Evolutionary conservation across 2,797 vertebrate species (phyloP).

Genomic region (Vireo griseus): DNA sequence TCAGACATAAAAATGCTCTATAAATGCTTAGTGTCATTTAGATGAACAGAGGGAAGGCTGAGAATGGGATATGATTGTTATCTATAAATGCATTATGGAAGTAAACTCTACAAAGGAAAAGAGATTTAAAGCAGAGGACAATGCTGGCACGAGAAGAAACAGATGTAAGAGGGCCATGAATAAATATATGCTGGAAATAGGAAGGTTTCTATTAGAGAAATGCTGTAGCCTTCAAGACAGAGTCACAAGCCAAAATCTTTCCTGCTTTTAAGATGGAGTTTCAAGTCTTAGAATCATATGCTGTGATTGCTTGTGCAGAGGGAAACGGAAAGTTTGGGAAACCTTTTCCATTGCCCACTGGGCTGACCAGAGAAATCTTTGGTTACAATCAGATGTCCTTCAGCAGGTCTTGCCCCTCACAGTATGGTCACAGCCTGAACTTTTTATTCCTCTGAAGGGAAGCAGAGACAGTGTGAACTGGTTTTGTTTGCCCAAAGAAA

Average conservation of each 20-base stretch:
- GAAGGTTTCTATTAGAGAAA: not conserved
- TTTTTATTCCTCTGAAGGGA: not conserved
- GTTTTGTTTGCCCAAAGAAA: not conserved
- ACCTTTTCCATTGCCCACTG: not conserved
- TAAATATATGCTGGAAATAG: not conserved
- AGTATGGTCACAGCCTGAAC: not conserved
- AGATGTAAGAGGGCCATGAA: not conserved
- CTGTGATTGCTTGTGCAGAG: not conserved
- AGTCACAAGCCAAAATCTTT: not conserved
- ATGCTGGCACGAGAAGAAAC: not conserved
- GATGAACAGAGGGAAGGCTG: not conserved
- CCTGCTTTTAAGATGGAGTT: not conserved
- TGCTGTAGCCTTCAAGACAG: not conserved
- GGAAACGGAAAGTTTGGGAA: not conserved
- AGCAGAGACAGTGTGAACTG: not conserved
- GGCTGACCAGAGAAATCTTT: not conserved
- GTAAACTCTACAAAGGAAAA: constrained; percentile 9
- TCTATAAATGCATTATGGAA: constrained; percentile 4
- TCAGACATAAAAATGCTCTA: not conserved
- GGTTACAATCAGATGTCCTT: not conserved
- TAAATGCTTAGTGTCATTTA: constrained; percentile 6
- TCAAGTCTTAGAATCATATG: not conserved
- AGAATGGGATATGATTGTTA: constrained; percentile 9
- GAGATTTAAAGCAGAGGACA: not conserved
- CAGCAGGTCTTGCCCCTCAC: not conserved